Percentiles rank a stretch among this genome's conserved stretches.
Conservation (phyloP, 2,113 vertebrate species). For the Danio rerio region GRCz12tu NC_133183.1:17697001-17697500, state of each 20-base stretch:
- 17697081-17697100: background rate
- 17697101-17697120: slow-evolving; percentile 1
- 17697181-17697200: slow-evolving; percentile 13
- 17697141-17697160: slow-evolving; percentile 2
- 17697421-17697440: too few species aligned
- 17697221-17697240: background rate
- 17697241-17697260: background rate
- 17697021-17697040: slow-evolving; percentile 47
- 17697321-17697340: background rate
- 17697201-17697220: background rate
- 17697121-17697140: background rate
- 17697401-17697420: too few species aligned
- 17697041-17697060: slow-evolving; percentile 25
- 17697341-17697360: background rate
- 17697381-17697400: too few species aligned
- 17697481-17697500: too few species aligned
- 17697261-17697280: background rate
- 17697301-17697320: background rate
- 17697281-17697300: background rate
- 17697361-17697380: too few species aligned
- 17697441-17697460: too few species aligned
- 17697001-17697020: slow-evolving; percentile 50
- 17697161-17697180: background rate
- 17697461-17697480: too few species aligned
- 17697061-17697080: slow-evolving; percentile 41